Evolutionary conservation across 2,113 vertebrate species (phyloP), one percentile per base, ranked within the genome.

Genomic region (Cyprinodon tularosa): DNA sequence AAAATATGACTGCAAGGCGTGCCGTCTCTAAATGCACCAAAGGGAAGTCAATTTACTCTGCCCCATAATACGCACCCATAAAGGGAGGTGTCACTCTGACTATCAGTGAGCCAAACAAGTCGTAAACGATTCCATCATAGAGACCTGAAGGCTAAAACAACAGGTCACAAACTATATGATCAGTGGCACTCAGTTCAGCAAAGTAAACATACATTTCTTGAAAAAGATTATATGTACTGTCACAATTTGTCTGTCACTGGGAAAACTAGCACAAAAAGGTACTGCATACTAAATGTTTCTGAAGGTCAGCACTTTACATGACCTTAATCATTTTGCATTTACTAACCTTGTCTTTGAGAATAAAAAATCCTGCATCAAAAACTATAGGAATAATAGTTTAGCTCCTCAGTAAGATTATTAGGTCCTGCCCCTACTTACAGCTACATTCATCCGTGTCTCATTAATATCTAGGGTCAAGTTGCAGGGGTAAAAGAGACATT

Each of bases 401-500:
- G 1, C 42, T 73, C 50, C 63, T 48, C 38, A 38, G 60, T 14
- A 53, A 57, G 14, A 8, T 4, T 0, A 66, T 47, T 67, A 62
- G 66, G 57, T 78, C 50, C 78, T 80, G 78, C 72, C 90, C 75
- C 47, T 62, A 47, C 74, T 85, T 76, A 81, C 82, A 83, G 80
- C 72, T 81, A 80, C 63, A 74, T 78, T 85, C 71, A 81, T 57
- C 50, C 17, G n/a, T 29, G 29, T 3, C 50, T 20, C 5, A 1
- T n/a, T 15, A 13, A 4, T 17, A 53, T 17, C 17, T 53, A 20
- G 14, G 50, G 7, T 6, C 44, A 12, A 12, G 9, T 45, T 45
- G 42, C 5, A 42, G 42, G 42, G 42, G 42, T 42, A 42, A 42
- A 42, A 42, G 42, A 42, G 42, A 6, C 42, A 42, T 42, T 42